Evolutionary conservation across 2,113 vertebrate species (phyloP), one percentile per base, ranked within the genome.

Genomic region (Charina bottae): DNA sequence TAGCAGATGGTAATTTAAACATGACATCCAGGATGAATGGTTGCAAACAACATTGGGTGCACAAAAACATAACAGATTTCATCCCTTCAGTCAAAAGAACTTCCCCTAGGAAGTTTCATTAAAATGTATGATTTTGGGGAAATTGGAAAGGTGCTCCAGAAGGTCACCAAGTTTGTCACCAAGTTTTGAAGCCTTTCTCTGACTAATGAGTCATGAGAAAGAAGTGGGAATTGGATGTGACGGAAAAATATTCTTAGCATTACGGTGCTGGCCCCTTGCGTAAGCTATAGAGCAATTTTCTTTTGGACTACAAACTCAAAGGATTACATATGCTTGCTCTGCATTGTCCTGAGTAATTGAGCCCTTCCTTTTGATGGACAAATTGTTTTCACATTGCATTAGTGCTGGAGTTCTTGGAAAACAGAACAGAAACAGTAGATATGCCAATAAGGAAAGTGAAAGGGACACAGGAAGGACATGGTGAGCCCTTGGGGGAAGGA

Each of bases 271-370:
- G 95, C 95, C 96, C 72, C 72, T 95, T 92, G 95, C 95, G 84
- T 93, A 91, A 92, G 93, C 94, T 93, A 33, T 86, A 95, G 95
- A 96, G 95, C 93, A 93, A 86, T 90, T 96, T 96, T 95, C 95
- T 96, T 93, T 95, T 94, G 95, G n/a, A 94, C 90, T 90, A 91
- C 62, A 95, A 93, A 95, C 93, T 33, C 92, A 93, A 94, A 94
- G 94, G 95, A 90, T 89, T 94, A 13, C 90, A 62, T 95, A 93
- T 94, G 91, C 93, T 2, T 7, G 92, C 78, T 92, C 89, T 85
- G 94, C 90, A 2, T 92, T 86, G 89, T 93, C 94, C 93, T 12
- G 64, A 92, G 88, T 92, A 94, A 92, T 92, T 91, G 54, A 17
- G 85, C 46, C 95, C 93, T 26, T 88, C 55, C 59, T 84, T 21